These are phyloP conservation scores for Gadopsis bispinosus DNA, from an alignment of 2,797 vertebrate genomes.

Conservation along the genomic window DNA sequence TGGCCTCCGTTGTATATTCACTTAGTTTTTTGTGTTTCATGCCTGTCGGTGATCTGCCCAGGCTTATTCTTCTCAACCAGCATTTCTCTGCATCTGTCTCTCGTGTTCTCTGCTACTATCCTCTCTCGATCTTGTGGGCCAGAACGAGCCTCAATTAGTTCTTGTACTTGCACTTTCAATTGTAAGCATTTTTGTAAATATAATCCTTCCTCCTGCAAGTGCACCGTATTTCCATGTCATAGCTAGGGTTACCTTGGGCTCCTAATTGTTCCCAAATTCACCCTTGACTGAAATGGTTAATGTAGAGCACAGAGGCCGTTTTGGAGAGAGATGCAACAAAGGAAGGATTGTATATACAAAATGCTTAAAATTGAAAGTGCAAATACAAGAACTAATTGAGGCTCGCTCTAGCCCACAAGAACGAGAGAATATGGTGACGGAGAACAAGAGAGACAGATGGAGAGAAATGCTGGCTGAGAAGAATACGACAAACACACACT, in stretches of 20 bases:
- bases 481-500: too few species aligned
- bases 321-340: too few species aligned
- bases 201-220: constrained; percentile 4
- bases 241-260: too few species aligned
- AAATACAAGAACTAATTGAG: background rate
- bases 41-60: background rate
- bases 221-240: background rate
- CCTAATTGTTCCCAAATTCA: background rate
- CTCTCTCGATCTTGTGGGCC: background rate
- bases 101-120: background rate
- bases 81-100: background rate
- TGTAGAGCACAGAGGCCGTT: too few species aligned
- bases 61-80: background rate
- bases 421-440: background rate
- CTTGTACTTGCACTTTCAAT: too few species aligned
- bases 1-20: background rate
- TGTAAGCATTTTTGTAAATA: background rate
- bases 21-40: background rate
- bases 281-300: background rate
- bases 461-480: background rate
- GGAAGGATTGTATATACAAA: background rate
- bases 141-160: background rate
- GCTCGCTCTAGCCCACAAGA: background rate
- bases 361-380: background rate
- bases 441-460: background rate